phyloP scores from a whole-genome alignment of 2,888 invertebrate species.

The Diploptera punctata region DNA sequence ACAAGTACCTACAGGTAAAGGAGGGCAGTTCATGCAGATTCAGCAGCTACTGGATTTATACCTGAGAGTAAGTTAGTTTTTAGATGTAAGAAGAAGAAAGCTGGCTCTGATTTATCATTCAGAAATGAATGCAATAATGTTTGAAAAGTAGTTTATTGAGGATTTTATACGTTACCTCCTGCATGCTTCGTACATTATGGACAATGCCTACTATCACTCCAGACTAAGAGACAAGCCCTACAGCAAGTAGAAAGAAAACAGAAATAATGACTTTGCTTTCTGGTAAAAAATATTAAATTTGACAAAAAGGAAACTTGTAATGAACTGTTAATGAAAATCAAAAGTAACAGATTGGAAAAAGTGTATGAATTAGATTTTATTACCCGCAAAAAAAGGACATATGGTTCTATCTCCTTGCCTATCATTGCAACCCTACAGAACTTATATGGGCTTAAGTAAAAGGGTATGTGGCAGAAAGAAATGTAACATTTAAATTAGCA shows the following conservation, averaged over 20 bases:
- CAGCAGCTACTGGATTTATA: no score
- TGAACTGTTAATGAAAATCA: not conserved
- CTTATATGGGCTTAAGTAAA: not conserved
- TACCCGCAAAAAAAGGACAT: not conserved
- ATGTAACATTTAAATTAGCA: no score
- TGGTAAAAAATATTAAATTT: not conserved
- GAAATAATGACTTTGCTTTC: no score
- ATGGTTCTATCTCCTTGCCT: not conserved
- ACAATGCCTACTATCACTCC: not conserved
- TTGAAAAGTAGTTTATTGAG: not conserved
- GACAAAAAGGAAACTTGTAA: not conserved
- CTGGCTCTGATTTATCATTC: not conserved
- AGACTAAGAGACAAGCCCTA: not conserved
- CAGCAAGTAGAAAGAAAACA: not conserved
- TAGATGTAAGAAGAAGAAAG: not conserved
- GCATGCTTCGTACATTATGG: not conserved
- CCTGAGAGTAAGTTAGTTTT: not conserved
- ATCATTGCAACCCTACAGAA: not conserved
- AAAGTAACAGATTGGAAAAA: not conserved
- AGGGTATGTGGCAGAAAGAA: not conserved
- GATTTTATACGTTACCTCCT: not conserved
- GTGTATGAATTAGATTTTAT: not conserved
- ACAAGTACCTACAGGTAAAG: not conserved
- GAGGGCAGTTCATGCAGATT: no score
- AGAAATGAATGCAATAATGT: not conserved